Conservation (phyloP, 2,888 invertebrate genomes). For the Hydriomena furcata region DNA sequence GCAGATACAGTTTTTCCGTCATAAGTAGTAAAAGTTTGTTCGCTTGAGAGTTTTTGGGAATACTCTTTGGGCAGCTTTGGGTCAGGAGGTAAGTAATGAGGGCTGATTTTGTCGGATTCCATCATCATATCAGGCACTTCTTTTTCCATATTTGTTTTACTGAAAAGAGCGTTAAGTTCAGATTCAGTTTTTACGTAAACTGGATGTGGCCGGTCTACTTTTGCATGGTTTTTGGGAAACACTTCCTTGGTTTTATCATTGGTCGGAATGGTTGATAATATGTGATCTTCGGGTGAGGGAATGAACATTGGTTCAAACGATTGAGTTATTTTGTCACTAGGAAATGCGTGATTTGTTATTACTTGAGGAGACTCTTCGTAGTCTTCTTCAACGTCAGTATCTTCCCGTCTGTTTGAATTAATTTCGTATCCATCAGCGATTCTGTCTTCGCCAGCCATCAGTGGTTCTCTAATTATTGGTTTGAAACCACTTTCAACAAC, state of each 20-base stretch:
- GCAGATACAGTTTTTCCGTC: slow-evolving; percentile 90
- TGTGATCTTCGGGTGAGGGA: slow-evolving; percentile 88
- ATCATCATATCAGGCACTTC: slow-evolving; percentile 84
- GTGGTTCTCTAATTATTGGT: slow-evolving; percentile 86
- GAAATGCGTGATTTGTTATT: slow-evolving; percentile 58
- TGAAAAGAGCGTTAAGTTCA: slow-evolving; percentile 61
- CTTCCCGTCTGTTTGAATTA: slow-evolving; percentile 77
- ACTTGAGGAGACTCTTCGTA: slow-evolving; percentile 71
- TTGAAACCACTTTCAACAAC: slow-evolving; percentile 93
- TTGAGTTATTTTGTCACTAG: slow-evolving; percentile 82
- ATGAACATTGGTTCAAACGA: slow-evolving; percentile 92
- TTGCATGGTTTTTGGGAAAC: slow-evolving; percentile 70
- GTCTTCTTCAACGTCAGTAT: slow-evolving; percentile 73
- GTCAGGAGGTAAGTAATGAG: slow-evolving; percentile 89
- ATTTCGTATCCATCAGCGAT: slow-evolving; percentile 59
- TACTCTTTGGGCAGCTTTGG: slow-evolving; percentile 75
- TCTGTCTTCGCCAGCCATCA: slow-evolving; percentile 80
- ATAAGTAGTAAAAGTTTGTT: slow-evolving; percentile 86
- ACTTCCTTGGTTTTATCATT: slow-evolving; percentile 71
- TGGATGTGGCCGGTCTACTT: slow-evolving; percentile 79
- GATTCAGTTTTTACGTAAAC: slow-evolving; percentile 69
- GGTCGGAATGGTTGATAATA: slow-evolving; percentile 59
- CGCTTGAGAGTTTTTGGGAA: slow-evolving; percentile 67
- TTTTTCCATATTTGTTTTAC: slow-evolving; percentile 71
- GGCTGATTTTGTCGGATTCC: slow-evolving; percentile 88